Base-by-base conservation (phyloP, 2,888 invertebrate genomes). In the Machimus atricapillus region DNA sequence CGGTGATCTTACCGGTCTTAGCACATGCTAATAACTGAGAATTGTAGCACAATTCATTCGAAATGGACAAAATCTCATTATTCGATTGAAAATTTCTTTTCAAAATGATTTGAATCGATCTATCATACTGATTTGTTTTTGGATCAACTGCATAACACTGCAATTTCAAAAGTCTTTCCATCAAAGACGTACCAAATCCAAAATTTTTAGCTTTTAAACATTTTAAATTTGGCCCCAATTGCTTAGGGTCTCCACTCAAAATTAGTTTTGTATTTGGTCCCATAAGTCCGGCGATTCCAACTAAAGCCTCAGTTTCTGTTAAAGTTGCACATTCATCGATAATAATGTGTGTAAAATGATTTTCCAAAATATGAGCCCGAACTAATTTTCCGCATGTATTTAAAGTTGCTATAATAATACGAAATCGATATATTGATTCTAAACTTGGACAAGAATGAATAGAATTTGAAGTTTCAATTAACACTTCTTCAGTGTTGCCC, bases 261-360 rank as follows among this genome's bases (percentile, higher is more conserved):
- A 96, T 93, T 9, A 96, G 90, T 91, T 95, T 94, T 88, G 91
- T 94, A 2, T 89, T 88, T 9, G 86, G 89, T 6, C 90, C 90
- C 73, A 91, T 90, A 43, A 92, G 90, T 46, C 91, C 92, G 88
- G 93, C 93, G 58, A 94, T 92, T 6, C 95, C 94, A 89, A 96
- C 94, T 73, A 95, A 90, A n/a, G 94, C 93, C 91, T 96, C 96
- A 0, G 95, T 94, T 91, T 96, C 96, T 7, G 94, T 94, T 0
- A 95, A 94, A 90, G 96, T 96, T 0, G 96, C 96, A 19, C 95
- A 95, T 93, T 97, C 97, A 90, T 97, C 97, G 77, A 97, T 94
- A 90, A 96, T 95, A 9, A 96, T 93, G 90, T 96, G 95, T 1
- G 94, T 94, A 91, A 95, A 96, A 6, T 90, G 87, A 23, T 85